phyloP scores from a whole-genome alignment of 2,113 vertebrate species.

The Camelus dromedarius region DNA sequence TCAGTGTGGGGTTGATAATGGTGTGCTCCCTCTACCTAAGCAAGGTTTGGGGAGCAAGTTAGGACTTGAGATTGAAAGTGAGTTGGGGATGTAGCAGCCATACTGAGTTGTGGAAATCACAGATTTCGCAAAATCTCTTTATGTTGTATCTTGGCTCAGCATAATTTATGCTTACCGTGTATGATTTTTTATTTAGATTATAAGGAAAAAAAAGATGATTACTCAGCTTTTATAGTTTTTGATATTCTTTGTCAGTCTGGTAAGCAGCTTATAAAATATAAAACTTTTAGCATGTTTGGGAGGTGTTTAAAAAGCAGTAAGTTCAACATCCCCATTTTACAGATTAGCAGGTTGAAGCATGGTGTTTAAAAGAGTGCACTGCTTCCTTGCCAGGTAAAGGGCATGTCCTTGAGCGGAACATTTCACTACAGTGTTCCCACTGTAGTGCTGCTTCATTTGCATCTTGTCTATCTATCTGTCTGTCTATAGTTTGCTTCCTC shows the following conservation, averaged over 20 bases:
- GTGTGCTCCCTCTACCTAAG: background rate
- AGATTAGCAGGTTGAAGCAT: background rate
- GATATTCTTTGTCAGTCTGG: background rate
- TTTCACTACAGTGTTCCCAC: background rate
- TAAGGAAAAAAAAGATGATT: conserved; percentile 9
- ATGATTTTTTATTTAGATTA: conserved; percentile 30
- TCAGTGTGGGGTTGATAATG: background rate
- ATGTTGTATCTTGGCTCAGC: background rate
- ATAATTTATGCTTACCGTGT: background rate
- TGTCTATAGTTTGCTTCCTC: background rate
- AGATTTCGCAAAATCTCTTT: conserved; percentile 32
- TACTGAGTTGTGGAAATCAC: background rate
- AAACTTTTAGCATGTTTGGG: background rate
- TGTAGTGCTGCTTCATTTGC: background rate
- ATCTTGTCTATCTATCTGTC: background rate
- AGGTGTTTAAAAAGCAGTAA: conserved; percentile 33
- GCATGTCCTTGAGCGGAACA: background rate
- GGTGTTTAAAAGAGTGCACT: background rate
- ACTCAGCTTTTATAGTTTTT: conserved; percentile 34
- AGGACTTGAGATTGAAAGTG: background rate
- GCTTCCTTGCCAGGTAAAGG: background rate
- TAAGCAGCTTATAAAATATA: conserved; percentile 16
- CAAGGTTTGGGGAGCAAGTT: background rate
- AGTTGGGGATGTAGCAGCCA: background rate
- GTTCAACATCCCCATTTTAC: background rate